phyloP scores from a whole-genome alignment of 1,140 invertebrate species.

The Drosophila nasuta region DNA sequence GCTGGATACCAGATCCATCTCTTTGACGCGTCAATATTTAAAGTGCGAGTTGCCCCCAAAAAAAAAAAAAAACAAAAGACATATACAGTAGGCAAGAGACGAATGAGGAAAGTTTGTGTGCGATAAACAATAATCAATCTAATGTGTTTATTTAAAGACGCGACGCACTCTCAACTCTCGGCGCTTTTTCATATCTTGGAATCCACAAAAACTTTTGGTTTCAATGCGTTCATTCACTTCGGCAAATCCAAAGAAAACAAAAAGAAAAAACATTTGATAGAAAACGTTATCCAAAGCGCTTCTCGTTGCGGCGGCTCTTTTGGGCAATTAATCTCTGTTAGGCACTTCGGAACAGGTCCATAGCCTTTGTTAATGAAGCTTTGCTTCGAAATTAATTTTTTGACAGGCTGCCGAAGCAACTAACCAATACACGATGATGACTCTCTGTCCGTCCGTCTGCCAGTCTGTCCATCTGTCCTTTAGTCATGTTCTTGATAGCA shows the following conservation, averaged over 20 bases:
- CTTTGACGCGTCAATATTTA: constrained; percentile 31
- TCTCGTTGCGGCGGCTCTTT: constrained; percentile 36
- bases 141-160: constrained; percentile 67
- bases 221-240: constrained; percentile 77
- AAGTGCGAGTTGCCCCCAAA: constrained; percentile 2
- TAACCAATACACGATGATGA: neutral
- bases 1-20: constrained; percentile 5
- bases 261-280: neutral
- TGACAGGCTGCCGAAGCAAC: constrained; percentile 18
- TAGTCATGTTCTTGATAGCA: constrained; percentile 37
- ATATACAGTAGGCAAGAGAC: neutral
- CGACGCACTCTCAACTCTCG: constrained; percentile 55
- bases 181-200: constrained; percentile 11
- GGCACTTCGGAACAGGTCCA: constrained; percentile 67
- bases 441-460: neutral
- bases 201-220: constrained; percentile 64
- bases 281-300: constrained; percentile 66
- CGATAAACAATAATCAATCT: constrained; percentile 37
- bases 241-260: neutral
- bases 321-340: constrained; percentile 68
- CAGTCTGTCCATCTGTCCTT: constrained; percentile 30
- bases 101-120: constrained; percentile 39
- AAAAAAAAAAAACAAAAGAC: constrained; percentile 19
- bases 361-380: constrained; percentile 72
- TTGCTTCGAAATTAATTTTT: constrained; percentile 40